A percentile compares a stretch with the other conserved stretches of the same genome.
Conservation (phyloP, 2,888 invertebrate genomes). For the Patella caerulea region DNA sequence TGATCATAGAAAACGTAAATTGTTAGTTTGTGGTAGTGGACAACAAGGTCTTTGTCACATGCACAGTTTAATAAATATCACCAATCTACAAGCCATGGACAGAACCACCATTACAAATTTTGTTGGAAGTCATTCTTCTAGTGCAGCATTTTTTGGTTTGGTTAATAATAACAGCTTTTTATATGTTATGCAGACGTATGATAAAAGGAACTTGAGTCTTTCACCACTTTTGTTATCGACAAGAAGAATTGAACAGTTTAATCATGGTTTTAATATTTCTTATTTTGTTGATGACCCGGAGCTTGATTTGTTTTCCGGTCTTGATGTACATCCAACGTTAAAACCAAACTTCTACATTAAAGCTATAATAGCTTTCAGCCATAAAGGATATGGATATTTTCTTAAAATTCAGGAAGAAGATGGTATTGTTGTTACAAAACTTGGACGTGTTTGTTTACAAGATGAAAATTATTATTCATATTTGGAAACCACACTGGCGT, state of each 20-base stretch:
- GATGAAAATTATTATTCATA: conserved; percentile 65
- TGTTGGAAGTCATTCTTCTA: conserved; percentile 33
- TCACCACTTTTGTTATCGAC: conserved; percentile 40
- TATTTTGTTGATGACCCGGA: conserved; percentile 8
- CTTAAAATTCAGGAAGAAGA: conserved; percentile 53
- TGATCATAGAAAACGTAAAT: conserved; percentile 29
- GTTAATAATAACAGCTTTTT: conserved; percentile 20
- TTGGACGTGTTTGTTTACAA: conserved; percentile 65
- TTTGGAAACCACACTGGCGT: conserved; percentile 64
- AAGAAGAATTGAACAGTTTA: conserved; percentile 20
- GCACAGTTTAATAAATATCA: conserved; percentile 36
- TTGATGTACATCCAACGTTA: conserved; percentile 20
- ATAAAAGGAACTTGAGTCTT: conserved; percentile 31
- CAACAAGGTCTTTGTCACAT: conserved; percentile 46
- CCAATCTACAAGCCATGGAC: conserved; percentile 17
- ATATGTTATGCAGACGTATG: conserved; percentile 47
- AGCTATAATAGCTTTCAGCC: conserved; percentile 61
- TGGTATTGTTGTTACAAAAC: conserved; percentile 48
- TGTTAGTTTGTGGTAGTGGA: conserved; percentile 49
- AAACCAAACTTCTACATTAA: conserved; percentile 42
- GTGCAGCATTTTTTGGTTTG: conserved; percentile 21
- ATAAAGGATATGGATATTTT: conserved; percentile 59
- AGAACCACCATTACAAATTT: conserved; percentile 15
- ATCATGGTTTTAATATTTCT: conserved; percentile 14
- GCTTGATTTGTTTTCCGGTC: conserved; percentile 18